Evolutionary conservation across 2,113 vertebrate species (phyloP).

Genomic region (Istiophorus platypterus): DNA sequence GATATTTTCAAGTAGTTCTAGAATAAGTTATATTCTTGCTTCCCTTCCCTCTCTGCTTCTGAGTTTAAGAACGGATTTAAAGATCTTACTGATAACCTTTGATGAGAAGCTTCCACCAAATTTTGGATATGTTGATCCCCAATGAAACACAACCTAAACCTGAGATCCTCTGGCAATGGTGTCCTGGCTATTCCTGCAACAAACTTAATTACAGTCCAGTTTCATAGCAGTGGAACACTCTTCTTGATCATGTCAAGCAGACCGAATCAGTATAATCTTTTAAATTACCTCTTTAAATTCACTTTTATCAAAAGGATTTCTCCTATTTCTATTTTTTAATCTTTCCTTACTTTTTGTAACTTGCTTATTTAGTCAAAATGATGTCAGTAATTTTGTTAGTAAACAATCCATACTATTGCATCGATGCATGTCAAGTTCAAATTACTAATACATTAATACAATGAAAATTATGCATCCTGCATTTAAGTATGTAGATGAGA

Average conservation of each 20-base stretch:
- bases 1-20: no score
- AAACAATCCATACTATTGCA: neutral
- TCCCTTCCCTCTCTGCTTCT: neutral
- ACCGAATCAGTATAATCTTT: neutral
- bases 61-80: conserved; percentile 9
- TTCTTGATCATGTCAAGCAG: neutral
- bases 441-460: neutral
- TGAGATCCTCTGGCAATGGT: neutral
- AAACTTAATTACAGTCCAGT: neutral
- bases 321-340: neutral
- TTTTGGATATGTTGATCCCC: neutral
- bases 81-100: conserved; percentile 9
- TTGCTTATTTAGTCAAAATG: neutral
- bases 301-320: neutral
- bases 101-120: neutral
- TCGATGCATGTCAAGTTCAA: neutral
- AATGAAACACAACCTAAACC: neutral
- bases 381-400: neutral
- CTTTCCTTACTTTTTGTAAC: neutral
- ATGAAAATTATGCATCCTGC: neutral
- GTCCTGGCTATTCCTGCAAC: neutral
- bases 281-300: neutral
- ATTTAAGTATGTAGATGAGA: neutral
- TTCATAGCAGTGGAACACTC: neutral
- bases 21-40: neutral